Base-by-base conservation (phyloP, 2,888 invertebrate species). In the Omphaloscelis lunosa region DNA sequence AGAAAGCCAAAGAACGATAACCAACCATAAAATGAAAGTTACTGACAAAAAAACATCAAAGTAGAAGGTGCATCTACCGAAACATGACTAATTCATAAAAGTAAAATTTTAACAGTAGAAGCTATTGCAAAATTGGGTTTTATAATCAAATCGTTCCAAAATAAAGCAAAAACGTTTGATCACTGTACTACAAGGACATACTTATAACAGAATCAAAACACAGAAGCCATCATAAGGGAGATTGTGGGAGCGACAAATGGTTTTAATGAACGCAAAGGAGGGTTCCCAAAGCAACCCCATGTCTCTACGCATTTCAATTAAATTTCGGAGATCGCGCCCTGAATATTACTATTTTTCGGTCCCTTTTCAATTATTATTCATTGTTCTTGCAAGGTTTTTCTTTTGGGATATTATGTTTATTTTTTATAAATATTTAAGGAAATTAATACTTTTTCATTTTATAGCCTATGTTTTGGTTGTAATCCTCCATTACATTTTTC, bases 251-350 rank as follows among this genome's bases (percentile, higher is more conserved):
- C 83, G 84, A 84, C 88, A 86, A 92, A 91, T 88, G 89, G 81
- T 89, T 91, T 89, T 92, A 92, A 92, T 93, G 91, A 92, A 93
- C 91, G 82, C 88, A 80, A 85, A 84, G 82, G 86, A 86, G 86
- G 87, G 79, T 72, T 77, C 85, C 86, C 84, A 83, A 83, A 89
- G 89, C 84, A 86, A 87, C 89, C 86, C 88, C 87, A 79, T 88
- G 86, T 89, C 72, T 85, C 88, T 89, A 87, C 85, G 86, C 85
- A 88, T 90, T 90, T 89, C 90, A 93, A 93, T 93, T 93, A 90
- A 90, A 88, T 89, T 86, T 82, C 70, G 72, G 77, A 77, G 81
- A 81, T 85, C 81, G 80, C 75, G 83, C 80, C 77, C 61, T 68
- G 81, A 85, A 89, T 88, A 86, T 82, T 81, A 80, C 68, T 79